These are phyloP conservation scores for Drosophila athabasca DNA, from an alignment of 1,140 invertebrate species.

Conservation along the genomic window DNA sequence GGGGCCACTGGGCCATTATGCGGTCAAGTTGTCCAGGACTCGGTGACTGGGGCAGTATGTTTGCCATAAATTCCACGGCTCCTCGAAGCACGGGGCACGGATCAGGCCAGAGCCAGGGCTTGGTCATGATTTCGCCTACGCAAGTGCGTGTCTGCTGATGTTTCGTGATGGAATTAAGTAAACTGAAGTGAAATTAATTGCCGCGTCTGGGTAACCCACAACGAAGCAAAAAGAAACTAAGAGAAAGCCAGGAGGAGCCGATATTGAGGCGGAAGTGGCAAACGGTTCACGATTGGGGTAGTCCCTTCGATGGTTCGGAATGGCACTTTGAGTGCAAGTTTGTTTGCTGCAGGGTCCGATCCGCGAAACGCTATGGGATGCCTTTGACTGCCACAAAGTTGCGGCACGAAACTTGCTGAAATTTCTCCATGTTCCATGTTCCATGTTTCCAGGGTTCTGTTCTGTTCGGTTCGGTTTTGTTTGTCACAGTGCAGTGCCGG, in stretches of 20 bases:
- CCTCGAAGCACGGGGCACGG: background rate
- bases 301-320: slow-evolving; percentile 21
- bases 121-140: slow-evolving; percentile 43
- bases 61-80: slow-evolving; percentile 63
- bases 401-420: slow-evolving; percentile 54
- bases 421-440: slow-evolving; percentile 14
- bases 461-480: slow-evolving; percentile 26
- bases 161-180: slow-evolving; percentile 77
- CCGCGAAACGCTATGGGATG: slow-evolving; percentile 21
- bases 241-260: slow-evolving; percentile 12
- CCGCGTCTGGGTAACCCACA: slow-evolving; percentile 55
- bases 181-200: slow-evolving; percentile 79
- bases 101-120: slow-evolving; percentile 8
- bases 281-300: slow-evolving; percentile 32
- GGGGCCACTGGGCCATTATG: slow-evolving; percentile 10
- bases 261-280: slow-evolving; percentile 55
- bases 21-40: slow-evolving; percentile 29
- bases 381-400: slow-evolving; percentile 50
- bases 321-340: slow-evolving; percentile 59
- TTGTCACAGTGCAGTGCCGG: slow-evolving; percentile 30
- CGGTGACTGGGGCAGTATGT: slow-evolving; percentile 41
- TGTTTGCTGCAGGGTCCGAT: slow-evolving; percentile 14
- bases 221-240: slow-evolving; percentile 24
- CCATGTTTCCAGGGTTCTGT: slow-evolving; percentile 1
- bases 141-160: slow-evolving; percentile 64